phyloP scores from a whole-genome alignment of 2,797 vertebrate species.

The Tachyglossus aculeatus region DNA sequence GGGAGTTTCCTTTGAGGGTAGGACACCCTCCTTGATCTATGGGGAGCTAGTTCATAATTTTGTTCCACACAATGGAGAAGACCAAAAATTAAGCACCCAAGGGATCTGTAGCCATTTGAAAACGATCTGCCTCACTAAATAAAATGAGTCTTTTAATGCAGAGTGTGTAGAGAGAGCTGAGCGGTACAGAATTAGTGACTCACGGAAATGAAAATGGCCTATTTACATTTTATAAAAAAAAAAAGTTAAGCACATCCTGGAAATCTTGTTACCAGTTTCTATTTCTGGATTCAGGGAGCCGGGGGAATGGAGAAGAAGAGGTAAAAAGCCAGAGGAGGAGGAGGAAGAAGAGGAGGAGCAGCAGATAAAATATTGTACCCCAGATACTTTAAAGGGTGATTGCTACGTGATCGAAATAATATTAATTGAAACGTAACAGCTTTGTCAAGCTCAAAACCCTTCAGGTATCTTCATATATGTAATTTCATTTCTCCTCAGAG shows the following conservation, averaged over 20 bases:
- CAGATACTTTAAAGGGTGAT: no score
- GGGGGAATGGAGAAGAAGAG: background rate
- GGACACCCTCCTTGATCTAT: background rate
- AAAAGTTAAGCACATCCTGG: no score
- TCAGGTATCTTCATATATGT: no score
- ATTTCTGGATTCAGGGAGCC: background rate
- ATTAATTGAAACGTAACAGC: no score
- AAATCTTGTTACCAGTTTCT: no score
- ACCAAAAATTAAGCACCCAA: background rate
- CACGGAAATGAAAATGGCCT: background rate
- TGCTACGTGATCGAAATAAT: no score
- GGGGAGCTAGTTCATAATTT: no score
- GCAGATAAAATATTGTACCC: no score
- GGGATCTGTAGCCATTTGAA: background rate
- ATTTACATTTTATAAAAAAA: background rate
- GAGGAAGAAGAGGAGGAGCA: no score
- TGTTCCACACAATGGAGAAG: background rate
- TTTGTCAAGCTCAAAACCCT: no score
- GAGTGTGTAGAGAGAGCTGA: background rate
- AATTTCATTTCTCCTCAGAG: no score
- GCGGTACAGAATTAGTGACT: background rate
- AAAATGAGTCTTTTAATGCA: background rate
- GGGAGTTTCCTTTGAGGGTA: background rate
- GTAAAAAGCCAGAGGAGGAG: no score
- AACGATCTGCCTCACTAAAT: background rate